These are phyloP conservation scores for Ctenicera cuprea DNA, from an alignment of 2,888 invertebrate species.

Conservation along the genomic window DNA sequence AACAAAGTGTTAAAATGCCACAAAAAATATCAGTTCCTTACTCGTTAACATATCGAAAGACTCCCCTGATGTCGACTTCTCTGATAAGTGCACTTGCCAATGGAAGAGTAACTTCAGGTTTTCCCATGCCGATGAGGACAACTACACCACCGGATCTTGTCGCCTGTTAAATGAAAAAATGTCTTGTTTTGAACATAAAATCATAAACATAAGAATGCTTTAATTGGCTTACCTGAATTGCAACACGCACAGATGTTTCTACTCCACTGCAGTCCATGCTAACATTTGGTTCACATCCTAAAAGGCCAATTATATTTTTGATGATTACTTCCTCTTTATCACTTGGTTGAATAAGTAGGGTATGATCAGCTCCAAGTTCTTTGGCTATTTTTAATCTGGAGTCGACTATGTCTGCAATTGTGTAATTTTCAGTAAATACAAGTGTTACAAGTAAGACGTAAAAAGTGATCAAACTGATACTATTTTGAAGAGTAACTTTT, in stretches of 20 bases:
- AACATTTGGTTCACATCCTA: constrained; percentile 82
- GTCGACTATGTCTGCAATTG: constrained; percentile 78
- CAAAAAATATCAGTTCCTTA: constrained; percentile 11
- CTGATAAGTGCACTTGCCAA: constrained; percentile 86
- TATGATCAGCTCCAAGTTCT: constrained; percentile 84
- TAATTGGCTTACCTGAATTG: constrained; percentile 78
- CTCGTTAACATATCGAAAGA: constrained; percentile 96
- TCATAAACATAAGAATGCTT: no score
- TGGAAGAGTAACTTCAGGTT: constrained; percentile 86
- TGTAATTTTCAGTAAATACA: background rate
- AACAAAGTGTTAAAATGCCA: background rate
- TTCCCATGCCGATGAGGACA: constrained; percentile 92
- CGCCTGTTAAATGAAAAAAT: constrained; percentile 75
- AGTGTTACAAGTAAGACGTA: no score
- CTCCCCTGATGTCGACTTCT: constrained; percentile 94
- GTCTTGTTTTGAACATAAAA: background rate
- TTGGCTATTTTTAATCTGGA: constrained; percentile 86
- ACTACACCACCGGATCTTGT: constrained; percentile 91
- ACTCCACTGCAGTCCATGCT: constrained; percentile 94
- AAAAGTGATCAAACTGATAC: no score
- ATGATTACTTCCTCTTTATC: constrained; percentile 73
- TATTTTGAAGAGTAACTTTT: no score
- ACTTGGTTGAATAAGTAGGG: constrained; percentile 75
- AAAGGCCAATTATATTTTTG: constrained; percentile 75
- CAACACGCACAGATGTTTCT: constrained; percentile 84